These are phyloP conservation scores for Meiosimyza platycephala DNA, from an alignment of 2,888 invertebrate genomes.

Conservation along the genomic window DNA sequence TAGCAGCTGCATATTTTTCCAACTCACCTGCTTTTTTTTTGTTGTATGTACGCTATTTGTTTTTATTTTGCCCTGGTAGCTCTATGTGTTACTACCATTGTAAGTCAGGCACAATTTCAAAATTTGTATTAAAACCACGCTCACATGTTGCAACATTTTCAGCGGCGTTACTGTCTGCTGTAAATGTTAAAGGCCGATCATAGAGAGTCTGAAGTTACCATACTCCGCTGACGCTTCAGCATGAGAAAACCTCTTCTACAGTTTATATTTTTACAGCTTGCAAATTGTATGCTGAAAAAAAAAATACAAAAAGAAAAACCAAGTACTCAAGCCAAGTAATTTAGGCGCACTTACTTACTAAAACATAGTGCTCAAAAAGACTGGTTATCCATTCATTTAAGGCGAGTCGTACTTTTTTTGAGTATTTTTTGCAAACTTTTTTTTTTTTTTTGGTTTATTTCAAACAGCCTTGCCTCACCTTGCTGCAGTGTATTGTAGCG, in stretches of 20 bases:
- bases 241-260: background rate
- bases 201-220: no score
- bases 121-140: no score
- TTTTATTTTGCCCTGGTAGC: constrained; percentile 1
- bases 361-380: background rate
- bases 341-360: constrained; percentile 24
- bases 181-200: constrained; percentile 24
- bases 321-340: constrained; percentile 13
- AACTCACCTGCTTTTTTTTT: constrained; percentile 2
- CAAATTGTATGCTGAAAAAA: background rate
- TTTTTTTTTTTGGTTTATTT: background rate
- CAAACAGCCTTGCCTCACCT: constrained; percentile 28
- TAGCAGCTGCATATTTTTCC: constrained; percentile 10
- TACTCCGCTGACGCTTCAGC: background rate
- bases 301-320: background rate
- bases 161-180: background rate
- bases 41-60: background rate
- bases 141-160: constrained; percentile 25
- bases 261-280: background rate
- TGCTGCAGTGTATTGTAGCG: constrained; percentile 3
- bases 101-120: background rate
- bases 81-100: background rate
- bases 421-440: background rate
- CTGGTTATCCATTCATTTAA: constrained; percentile 17
- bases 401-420: constrained; percentile 3